Evolutionary conservation across 2,113 vertebrate genomes (phyloP).

Genomic region (Stomatorhinus ivindoensis): DNA sequence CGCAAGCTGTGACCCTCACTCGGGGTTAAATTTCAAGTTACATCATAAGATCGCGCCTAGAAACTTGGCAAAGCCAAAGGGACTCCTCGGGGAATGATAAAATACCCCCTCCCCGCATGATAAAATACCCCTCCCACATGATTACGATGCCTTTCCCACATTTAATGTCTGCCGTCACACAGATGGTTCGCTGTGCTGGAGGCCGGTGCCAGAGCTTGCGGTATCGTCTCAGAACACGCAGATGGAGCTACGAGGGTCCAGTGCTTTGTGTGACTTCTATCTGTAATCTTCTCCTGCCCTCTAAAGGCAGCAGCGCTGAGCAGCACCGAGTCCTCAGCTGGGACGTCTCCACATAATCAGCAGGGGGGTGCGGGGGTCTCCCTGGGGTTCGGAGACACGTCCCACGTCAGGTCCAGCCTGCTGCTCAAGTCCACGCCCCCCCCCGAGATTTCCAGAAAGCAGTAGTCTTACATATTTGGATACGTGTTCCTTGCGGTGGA

Average conservation of each 20-base stretch:
- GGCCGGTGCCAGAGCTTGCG: neutral
- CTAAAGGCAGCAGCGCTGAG: slow-evolving; percentile 60
- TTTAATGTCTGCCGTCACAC: neutral
- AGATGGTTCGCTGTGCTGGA: neutral
- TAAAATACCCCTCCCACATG: neutral
- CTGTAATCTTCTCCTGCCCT: slow-evolving; percentile 73
- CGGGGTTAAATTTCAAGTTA: neutral
- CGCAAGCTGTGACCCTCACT: neutral
- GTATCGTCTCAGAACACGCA: neutral
- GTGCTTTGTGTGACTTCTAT: slow-evolving; percentile 28
- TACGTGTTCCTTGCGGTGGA: slow-evolving; percentile 23
- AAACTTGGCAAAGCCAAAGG: neutral
- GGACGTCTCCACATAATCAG: neutral
- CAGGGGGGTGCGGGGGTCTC: slow-evolving; percentile 25
- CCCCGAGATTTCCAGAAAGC: neutral
- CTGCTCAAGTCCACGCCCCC: slow-evolving; percentile 39
- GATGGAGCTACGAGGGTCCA: neutral
- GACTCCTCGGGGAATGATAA: neutral
- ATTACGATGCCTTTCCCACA: neutral
- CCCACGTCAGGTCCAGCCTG: slow-evolving; percentile 37
- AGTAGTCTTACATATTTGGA: slow-evolving; percentile 15
- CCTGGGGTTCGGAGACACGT: slow-evolving; percentile 42
- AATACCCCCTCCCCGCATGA: neutral
- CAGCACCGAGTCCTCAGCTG: neutral
- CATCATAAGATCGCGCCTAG: neutral